Evolutionary conservation across 2,113 vertebrate species (phyloP).

Genomic region (Oncorhynchus kisutch): DNA sequence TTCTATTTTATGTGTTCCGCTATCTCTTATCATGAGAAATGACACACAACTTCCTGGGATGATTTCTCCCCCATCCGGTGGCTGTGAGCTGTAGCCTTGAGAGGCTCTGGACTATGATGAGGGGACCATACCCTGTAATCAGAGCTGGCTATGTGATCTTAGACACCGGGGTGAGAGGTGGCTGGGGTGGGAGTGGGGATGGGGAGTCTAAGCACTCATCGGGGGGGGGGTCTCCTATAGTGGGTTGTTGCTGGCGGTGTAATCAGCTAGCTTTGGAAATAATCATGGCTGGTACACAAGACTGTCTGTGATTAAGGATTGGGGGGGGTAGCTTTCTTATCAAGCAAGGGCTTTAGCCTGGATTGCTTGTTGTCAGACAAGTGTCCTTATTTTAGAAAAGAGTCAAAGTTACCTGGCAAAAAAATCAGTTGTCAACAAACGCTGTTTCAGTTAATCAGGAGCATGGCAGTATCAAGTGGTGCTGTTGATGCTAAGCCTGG

Average conservation of each 20-base stretch:
- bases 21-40: slow-evolving; percentile 67
- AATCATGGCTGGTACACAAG: slow-evolving; percentile 8
- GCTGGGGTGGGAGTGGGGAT: not conserved
- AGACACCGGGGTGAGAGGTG: slow-evolving; percentile 39
- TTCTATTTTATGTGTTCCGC: slow-evolving; percentile 50
- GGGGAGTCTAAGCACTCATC: not conserved
- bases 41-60: slow-evolving; percentile 54
- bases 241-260: slow-evolving; percentile 4
- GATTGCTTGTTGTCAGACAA: slow-evolving; percentile 1
- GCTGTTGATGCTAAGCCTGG: not conserved
- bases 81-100: slow-evolving; percentile 62
- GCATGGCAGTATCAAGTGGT: slow-evolving; percentile 8
- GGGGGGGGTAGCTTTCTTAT: not conserved
- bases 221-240: not conserved
- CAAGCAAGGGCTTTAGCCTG: not conserved
- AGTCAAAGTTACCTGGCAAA: slow-evolving; percentile 2
- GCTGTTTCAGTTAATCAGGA: slow-evolving; percentile 24
- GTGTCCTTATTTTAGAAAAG: not conserved
- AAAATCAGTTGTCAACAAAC: slow-evolving; percentile 21
- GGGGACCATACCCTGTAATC: slow-evolving; percentile 65
- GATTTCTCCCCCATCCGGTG: slow-evolving; percentile 46
- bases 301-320: not conserved
- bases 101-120: slow-evolving; percentile 49
- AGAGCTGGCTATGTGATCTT: slow-evolving; percentile 58
- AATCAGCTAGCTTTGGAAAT: slow-evolving; percentile 24